These are phyloP conservation scores for Noturus placidus DNA, from an alignment of 2,113 vertebrate species.

Conservation along the genomic window DNA sequence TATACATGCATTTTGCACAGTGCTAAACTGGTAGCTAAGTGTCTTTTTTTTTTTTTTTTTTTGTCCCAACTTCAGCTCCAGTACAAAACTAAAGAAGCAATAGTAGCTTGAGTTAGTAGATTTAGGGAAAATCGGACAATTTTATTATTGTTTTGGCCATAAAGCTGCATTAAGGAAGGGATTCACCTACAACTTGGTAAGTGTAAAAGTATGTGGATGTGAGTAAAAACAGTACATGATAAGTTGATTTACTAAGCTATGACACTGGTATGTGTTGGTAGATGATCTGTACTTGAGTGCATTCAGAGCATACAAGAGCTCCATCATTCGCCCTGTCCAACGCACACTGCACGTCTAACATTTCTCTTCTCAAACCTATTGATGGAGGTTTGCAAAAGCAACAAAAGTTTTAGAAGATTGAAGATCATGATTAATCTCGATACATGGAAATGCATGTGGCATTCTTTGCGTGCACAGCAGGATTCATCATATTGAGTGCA, in stretches of 20 bases:
- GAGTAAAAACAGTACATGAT: neutral
- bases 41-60: neutral
- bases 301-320: neutral
- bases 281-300: neutral
- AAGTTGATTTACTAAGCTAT: neutral
- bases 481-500: constrained; percentile 26
- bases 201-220: neutral
- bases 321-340: neutral
- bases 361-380: neutral
- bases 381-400: neutral
- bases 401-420: neutral
- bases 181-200: neutral
- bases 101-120: neutral
- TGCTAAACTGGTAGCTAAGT: neutral
- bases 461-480: neutral
- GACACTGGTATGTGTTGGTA: neutral
- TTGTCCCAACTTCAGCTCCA: neutral
- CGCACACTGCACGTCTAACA: rapidly evolving
- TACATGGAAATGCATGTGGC: neutral
- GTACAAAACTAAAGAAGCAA: neutral
- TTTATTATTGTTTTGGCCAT: neutral
- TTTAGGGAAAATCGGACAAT: neutral
- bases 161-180: neutral
- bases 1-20: neutral
- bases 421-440: neutral